These are phyloP conservation scores for Holacanthella duospinosa DNA, from an alignment of 2,888 invertebrate genomes.

Conservation along the genomic window DNA sequence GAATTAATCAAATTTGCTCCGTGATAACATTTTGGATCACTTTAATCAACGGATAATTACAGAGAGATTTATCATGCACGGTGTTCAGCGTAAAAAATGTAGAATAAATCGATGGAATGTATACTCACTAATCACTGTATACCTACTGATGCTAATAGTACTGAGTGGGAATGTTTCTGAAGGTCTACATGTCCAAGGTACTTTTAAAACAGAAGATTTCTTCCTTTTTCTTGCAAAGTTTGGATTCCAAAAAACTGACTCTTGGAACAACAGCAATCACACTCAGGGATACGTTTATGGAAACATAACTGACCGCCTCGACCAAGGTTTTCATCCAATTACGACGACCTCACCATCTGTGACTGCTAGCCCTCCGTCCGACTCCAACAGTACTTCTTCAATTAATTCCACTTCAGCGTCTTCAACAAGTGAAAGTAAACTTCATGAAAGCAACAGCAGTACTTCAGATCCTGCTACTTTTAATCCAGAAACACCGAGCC, in stretches of 20 bases:
- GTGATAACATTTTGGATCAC: too few relatives aligned
- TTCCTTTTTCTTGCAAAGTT: conserved; percentile 90
- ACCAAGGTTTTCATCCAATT: neutral
- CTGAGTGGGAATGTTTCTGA: too few relatives aligned
- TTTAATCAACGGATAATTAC: too few relatives aligned
- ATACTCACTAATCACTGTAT: too few relatives aligned
- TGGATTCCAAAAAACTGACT: conserved; percentile 91
- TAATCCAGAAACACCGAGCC: conserved; percentile 7
- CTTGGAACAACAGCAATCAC: conserved; percentile 61
- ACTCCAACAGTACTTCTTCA: neutral
- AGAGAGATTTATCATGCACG: too few relatives aligned
- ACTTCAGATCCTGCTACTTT: neutral
- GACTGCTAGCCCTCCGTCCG: conserved; percentile 1
- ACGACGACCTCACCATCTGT: conserved; percentile 13
- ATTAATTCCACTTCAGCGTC: neutral
- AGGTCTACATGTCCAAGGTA: conserved; percentile 53
- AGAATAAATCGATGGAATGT: too few relatives aligned
- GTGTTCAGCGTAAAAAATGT: too few relatives aligned
- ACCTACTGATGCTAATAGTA: too few relatives aligned
- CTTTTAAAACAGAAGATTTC: conserved; percentile 59
- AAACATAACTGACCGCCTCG: conserved; percentile 58
- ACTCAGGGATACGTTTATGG: conserved; percentile 94
- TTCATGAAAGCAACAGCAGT: too few relatives aligned
- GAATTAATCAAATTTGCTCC: too few relatives aligned
- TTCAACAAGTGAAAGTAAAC: neutral